These are phyloP conservation scores for Artemia franciscana DNA, from an alignment of 1,140 invertebrate species.

Conservation along the genomic window DNA sequence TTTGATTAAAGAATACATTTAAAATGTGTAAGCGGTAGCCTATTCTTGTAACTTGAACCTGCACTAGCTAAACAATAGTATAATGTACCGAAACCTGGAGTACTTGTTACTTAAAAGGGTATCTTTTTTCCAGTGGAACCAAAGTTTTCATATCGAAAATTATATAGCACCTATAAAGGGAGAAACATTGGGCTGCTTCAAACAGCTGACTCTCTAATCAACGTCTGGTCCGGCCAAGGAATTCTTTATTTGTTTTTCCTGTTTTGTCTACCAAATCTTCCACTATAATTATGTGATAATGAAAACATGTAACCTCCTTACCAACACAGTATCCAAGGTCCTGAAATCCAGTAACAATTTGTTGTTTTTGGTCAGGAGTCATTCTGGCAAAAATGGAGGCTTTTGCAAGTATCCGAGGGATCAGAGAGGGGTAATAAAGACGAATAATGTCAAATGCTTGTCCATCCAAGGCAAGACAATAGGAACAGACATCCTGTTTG, in stretches of 20 bases:
- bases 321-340: slow-evolving; percentile 23
- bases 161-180: not conserved
- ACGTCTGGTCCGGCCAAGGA: not conserved
- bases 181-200: too few species aligned
- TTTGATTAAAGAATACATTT: too few species aligned
- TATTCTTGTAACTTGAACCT: too few species aligned
- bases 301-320: not conserved
- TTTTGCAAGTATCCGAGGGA: slow-evolving; percentile 13
- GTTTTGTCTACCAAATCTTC: not conserved
- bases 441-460: slow-evolving; percentile 14
- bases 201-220: not conserved
- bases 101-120: too few species aligned
- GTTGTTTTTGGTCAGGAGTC: slow-evolving; percentile 33
- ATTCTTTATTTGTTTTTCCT: not conserved
- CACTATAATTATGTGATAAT: not conserved
- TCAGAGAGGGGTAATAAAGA: slow-evolving; percentile 12
- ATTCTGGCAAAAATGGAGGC: slow-evolving; percentile 31
- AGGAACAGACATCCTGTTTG: slow-evolving; percentile 1
- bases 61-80: too few species aligned
- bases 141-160: not conserved
- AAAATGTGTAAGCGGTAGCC: too few species aligned
- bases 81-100: too few species aligned
- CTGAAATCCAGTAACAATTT: slow-evolving; percentile 28
- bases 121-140: too few species aligned
- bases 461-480: slow-evolving; percentile 17